Percentiles rank a stretch among this genome's conserved stretches.
Conservation (phyloP, 2,113 vertebrate species). For the Tenrec ecaudatus region DNA sequence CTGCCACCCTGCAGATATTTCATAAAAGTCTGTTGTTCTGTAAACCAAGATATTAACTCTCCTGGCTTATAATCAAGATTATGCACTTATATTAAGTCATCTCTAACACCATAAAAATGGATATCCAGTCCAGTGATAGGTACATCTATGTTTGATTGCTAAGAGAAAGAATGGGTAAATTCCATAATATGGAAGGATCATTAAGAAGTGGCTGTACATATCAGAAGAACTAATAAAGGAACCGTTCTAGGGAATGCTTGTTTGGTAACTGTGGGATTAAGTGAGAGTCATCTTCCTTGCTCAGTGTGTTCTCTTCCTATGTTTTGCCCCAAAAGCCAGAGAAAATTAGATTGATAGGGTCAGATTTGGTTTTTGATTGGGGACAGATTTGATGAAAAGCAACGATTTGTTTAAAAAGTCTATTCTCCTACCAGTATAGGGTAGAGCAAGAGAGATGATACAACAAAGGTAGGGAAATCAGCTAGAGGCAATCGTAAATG, state of each 20-base stretch:
- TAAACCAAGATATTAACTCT: background rate
- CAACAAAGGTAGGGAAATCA: background rate
- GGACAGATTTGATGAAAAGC: background rate
- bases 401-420: background rate
- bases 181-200: background rate
- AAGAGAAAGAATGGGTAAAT: background rate
- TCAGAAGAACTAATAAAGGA: background rate
- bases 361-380: background rate
- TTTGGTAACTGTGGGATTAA: background rate
- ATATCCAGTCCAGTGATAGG: background rate
- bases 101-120: background rate
- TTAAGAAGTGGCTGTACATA: background rate
- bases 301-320: background rate
- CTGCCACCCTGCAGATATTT: background rate
- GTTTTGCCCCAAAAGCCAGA: background rate
- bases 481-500: background rate
- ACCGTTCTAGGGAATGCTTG: background rate
- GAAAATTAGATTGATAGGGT: background rate
- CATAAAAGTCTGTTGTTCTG: background rate
- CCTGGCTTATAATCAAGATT: background rate
- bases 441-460: background rate
- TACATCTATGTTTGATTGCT: background rate
- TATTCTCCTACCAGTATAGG: background rate
- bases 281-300: background rate
- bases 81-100: background rate